Conservation (phyloP, 2,888 invertebrate genomes). For the Volucella zonaria region DNA sequence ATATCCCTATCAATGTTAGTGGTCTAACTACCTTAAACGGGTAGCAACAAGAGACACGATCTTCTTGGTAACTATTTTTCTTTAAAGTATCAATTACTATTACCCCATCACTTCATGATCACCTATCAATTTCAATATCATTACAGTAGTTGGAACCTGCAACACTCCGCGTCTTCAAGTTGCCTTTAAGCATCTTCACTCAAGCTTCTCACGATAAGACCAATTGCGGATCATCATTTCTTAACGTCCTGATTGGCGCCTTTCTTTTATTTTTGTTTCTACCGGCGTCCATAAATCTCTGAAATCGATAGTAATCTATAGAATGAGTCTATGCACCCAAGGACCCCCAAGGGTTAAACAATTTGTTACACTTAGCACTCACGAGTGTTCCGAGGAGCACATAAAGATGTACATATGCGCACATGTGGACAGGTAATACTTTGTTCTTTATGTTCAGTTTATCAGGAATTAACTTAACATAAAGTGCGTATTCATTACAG, state of each 20-base stretch:
- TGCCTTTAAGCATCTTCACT: slow-evolving; percentile 56
- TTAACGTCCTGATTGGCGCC: slow-evolving; percentile 68
- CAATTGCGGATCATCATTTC: slow-evolving; percentile 34
- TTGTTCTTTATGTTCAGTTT: slow-evolving; percentile 47
- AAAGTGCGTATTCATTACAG: background rate
- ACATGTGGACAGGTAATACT: slow-evolving; percentile 62
- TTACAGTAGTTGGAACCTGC: slow-evolving; percentile 58
- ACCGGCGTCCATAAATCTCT: slow-evolving; percentile 68
- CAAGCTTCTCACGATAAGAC: slow-evolving; percentile 69
- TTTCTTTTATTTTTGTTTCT: slow-evolving; percentile 33
- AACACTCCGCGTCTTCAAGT: slow-evolving; percentile 46
- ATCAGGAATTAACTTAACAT: slow-evolving; percentile 37
- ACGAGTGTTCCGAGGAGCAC: slow-evolving; percentile 30
- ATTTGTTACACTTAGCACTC: slow-evolving; percentile 74
- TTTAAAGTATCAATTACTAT: slow-evolving; percentile 64
- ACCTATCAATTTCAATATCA: slow-evolving; percentile 69
- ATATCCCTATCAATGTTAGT: no score
- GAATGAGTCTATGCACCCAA: slow-evolving; percentile 52
- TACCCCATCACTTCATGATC: slow-evolving; percentile 61
- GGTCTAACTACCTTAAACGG: background rate
- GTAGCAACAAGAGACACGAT: slow-evolving; percentile 40
- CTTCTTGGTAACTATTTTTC: slow-evolving; percentile 13
- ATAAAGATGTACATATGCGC: background rate
- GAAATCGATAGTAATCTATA: slow-evolving; percentile 70
- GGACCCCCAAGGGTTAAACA: slow-evolving; percentile 67